Conservation (phyloP, 2,888 invertebrate genomes). For the Oxytorus armatus region DNA sequence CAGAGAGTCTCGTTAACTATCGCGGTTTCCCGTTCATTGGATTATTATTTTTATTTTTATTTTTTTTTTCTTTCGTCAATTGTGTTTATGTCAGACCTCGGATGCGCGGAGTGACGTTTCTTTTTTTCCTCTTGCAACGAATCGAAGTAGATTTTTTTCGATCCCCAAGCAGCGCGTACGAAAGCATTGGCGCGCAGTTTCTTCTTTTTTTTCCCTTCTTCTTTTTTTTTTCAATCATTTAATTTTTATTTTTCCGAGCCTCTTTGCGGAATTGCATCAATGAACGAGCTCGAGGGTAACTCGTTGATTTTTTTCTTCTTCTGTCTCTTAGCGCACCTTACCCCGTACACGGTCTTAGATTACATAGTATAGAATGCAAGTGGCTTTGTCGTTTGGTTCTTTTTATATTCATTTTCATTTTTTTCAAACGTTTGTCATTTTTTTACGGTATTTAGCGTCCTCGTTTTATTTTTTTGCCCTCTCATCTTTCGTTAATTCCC, state of each 20-base stretch:
- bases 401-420: slow-evolving; percentile 28
- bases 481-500: slow-evolving; percentile 7
- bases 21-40: slow-evolving; percentile 20
- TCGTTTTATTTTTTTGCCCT: neutral
- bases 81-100: slow-evolving; percentile 75
- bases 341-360: slow-evolving; percentile 68
- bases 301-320: slow-evolving; percentile 19
- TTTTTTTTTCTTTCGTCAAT: slow-evolving; percentile 39
- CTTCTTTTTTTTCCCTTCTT: slow-evolving; percentile 20
- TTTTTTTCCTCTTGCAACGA: slow-evolving; percentile 72
- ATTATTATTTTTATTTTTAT: slow-evolving; percentile 43
- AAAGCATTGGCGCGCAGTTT: slow-evolving; percentile 64
- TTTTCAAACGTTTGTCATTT: too few species aligned
- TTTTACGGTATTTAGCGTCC: too few species aligned
- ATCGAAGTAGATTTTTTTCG: slow-evolving; percentile 76
- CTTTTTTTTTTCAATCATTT: neutral
- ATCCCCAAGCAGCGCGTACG: slow-evolving; percentile 74
- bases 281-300: slow-evolving; percentile 6
- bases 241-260: slow-evolving; percentile 17
- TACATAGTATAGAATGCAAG: slow-evolving; percentile 68
- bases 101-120: slow-evolving; percentile 81
- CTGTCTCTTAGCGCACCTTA: slow-evolving; percentile 31
- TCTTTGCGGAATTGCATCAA: slow-evolving; percentile 22
- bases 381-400: slow-evolving; percentile 65
- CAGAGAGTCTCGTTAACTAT: slow-evolving; percentile 13